A percentile compares a stretch with the other conserved stretches of the same genome.
phyloP scores from a whole-genome alignment of 2,113 vertebrate species.

The Nothobranchius kuhntae region DNA sequence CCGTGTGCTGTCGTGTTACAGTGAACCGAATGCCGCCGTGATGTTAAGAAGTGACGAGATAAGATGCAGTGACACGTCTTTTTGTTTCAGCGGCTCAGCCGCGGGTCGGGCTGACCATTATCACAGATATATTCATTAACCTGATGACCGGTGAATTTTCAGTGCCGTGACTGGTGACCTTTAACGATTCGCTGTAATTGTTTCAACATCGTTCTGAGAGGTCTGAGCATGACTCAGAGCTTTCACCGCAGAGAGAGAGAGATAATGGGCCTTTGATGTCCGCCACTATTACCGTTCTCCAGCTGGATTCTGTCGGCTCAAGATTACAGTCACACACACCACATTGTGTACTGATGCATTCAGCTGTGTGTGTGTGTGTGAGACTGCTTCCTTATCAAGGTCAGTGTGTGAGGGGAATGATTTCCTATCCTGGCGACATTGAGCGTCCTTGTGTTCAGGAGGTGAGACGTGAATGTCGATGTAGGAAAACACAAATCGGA shows the following conservation, averaged over 20 bases:
- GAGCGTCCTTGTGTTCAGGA: neutral
- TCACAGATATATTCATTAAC: conserved; percentile 23
- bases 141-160: conserved; percentile 9
- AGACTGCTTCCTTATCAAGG: conserved; percentile 35
- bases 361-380: neutral
- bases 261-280: conserved; percentile 35
- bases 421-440: neutral
- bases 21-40: neutral
- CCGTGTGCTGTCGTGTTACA: neutral
- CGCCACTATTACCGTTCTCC: conserved; percentile 33
- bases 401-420: conserved; percentile 16
- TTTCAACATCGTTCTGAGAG: conserved; percentile 34
- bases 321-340: neutral
- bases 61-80: neutral
- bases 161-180: conserved; percentile 16
- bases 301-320: conserved; percentile 19
- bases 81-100: neutral
- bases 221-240: conserved; percentile 22
- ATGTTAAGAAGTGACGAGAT: neutral
- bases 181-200: conserved; percentile 8
- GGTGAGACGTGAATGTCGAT: neutral
- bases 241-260: conserved; percentile 21
- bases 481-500: neutral
- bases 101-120: conserved; percentile 2
- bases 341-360: conserved; percentile 18